Evolutionary conservation across 2,888 invertebrate genomes (phyloP).

Genomic region (Pandemis cinnamomeana): DNA sequence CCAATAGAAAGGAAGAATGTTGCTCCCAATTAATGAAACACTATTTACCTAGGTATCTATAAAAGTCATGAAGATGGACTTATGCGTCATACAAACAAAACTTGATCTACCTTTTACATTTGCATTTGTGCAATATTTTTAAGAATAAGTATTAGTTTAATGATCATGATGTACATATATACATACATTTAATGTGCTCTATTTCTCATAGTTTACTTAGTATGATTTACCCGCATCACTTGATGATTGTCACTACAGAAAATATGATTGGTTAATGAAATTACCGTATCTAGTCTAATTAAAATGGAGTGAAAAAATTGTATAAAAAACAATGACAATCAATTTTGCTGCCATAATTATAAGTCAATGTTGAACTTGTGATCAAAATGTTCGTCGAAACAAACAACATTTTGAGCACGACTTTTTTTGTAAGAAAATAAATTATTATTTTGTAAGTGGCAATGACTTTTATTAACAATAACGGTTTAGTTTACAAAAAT

Average conservation of each 20-base stretch:
- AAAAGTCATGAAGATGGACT: background rate
- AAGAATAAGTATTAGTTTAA: conserved; percentile 12
- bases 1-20: conserved; percentile 83
- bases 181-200: background rate
- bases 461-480: conserved; percentile 54
- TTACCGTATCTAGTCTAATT: conserved; percentile 39
- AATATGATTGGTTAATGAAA: conserved; percentile 11
- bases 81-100: background rate
- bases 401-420: conserved; percentile 79
- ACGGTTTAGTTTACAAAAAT: conserved; percentile 47
- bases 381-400: conserved; percentile 67
- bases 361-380: conserved; percentile 67
- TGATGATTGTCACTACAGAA: background rate
- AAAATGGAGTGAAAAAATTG: conserved; percentile 17
- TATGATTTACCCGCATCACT: background rate
- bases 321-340: conserved; percentile 43
- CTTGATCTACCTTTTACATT: conserved; percentile 31
- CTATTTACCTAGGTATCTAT: too few relatives aligned
- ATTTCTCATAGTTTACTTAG: background rate
- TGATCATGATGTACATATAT: conserved; percentile 1
- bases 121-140: conserved; percentile 41
- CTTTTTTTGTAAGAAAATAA: conserved; percentile 46
- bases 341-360: conserved; percentile 69
- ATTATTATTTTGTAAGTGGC: conserved; percentile 48
- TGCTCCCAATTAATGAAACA: conserved; percentile 50